These are phyloP conservation scores for Noctua janthina DNA, from an alignment of 2,888 invertebrate genomes.

Conservation along the genomic window DNA sequence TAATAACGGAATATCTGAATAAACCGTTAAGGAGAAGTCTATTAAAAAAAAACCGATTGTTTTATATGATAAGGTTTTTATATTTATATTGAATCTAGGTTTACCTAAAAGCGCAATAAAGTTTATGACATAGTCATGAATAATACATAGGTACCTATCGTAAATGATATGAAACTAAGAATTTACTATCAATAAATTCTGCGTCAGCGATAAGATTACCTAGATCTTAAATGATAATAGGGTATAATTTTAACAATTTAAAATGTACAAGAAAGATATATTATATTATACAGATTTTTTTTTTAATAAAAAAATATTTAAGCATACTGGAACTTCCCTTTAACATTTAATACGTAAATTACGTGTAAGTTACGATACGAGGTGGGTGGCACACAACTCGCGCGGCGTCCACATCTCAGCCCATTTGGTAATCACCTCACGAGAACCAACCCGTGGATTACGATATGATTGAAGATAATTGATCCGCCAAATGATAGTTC, in stretches of 20 bases:
- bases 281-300: background rate
- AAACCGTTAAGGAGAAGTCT: constrained; percentile 59
- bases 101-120: background rate
- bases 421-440: constrained; percentile 72
- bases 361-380: constrained; percentile 55
- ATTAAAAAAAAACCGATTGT: background rate
- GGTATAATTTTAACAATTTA: too few species aligned
- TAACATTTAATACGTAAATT: constrained; percentile 51
- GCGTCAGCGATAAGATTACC: background rate
- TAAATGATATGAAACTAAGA: background rate
- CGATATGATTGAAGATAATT: constrained; percentile 77
- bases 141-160: background rate
- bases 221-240: too few species aligned
- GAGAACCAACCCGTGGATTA: constrained; percentile 58
- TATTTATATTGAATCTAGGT: background rate
- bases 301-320: too few species aligned
- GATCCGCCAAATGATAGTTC: constrained; percentile 73
- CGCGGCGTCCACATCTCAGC: constrained; percentile 61
- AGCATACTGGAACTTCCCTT: constrained; percentile 27
- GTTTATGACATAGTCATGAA: background rate
- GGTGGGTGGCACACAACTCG: constrained; percentile 69
- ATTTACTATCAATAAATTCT: background rate
- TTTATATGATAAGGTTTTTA: background rate
- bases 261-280: background rate
- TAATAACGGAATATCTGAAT: constrained; percentile 58